phyloP scores from a whole-genome alignment of 2,797 vertebrate species.

The Anisognathus igniventris region DNA sequence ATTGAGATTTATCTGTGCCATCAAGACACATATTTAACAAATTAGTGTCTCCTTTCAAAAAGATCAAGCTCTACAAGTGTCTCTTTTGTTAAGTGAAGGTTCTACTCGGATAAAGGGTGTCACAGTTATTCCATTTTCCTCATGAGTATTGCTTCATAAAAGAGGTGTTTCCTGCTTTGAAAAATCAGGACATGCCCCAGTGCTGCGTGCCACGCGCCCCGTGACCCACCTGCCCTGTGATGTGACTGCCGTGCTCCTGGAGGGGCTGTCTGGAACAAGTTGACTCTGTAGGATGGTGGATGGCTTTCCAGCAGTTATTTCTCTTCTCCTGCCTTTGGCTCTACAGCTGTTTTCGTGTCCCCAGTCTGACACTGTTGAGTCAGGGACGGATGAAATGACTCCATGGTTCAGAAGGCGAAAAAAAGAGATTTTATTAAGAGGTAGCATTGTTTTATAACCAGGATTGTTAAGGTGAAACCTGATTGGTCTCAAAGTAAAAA shows the following conservation, averaged over 20 bases:
- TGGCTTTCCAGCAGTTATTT: background rate
- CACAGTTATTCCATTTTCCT: background rate
- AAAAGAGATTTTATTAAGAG: too few species aligned
- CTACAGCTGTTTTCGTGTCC: background rate
- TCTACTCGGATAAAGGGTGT: background rate
- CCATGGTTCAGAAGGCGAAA: too few species aligned
- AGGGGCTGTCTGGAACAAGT: background rate
- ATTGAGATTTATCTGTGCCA: background rate
- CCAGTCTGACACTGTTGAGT: too few species aligned
- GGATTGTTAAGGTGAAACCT: too few species aligned
- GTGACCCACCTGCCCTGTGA: fast-evolving
- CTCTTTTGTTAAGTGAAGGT: background rate
- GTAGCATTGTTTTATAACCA: too few species aligned
- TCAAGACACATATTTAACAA: background rate
- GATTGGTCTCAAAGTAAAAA: too few species aligned
- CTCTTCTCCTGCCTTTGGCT: background rate
- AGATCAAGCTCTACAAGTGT: background rate
- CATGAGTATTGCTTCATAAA: background rate
- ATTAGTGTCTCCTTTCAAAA: background rate
- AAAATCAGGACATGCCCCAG: background rate
- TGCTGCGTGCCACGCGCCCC: fast-evolving
- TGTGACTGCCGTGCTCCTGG: fast-evolving
- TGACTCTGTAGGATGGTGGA: background rate
- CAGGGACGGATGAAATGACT: too few species aligned
- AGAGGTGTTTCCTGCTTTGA: background rate